Evolutionary conservation across 1,140 invertebrate genomes (phyloP).

Genomic region (Drosophila teissieri): DNA sequence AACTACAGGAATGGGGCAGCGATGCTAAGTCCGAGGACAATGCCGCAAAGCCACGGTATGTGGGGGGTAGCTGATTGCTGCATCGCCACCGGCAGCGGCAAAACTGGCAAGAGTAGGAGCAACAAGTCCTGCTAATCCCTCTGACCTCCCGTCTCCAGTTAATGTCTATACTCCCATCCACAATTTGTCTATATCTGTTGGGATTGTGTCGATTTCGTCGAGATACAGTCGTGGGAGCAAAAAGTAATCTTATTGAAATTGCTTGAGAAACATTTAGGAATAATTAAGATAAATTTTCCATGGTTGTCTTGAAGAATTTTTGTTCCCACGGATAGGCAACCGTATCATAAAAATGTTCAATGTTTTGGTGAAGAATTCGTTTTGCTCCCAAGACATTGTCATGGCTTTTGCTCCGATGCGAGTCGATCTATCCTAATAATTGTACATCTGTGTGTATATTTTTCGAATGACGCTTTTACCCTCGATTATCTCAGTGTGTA

Average conservation of each 20-base stretch:
- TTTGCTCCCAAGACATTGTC: not conserved
- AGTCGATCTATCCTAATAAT: slow-evolving; percentile 24
- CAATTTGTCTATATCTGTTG: slow-evolving; percentile 43
- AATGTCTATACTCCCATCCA: slow-evolving; percentile 17
- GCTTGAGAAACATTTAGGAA: not conserved
- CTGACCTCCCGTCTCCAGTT: not conserved
- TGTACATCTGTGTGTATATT: slow-evolving; percentile 73
- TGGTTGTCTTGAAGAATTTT: too few relatives aligned
- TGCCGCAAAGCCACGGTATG: slow-evolving; percentile 53
- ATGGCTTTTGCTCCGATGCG: slow-evolving; percentile 10
- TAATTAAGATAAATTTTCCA: not conserved
- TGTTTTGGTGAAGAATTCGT: not conserved
- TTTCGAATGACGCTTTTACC: slow-evolving; percentile 72
- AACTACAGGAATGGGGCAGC: slow-evolving; percentile 86
- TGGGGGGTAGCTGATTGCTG: slow-evolving; percentile 74
- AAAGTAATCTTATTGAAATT: not conserved
- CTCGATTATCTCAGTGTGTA: slow-evolving; percentile 67
- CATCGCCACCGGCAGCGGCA: slow-evolving; percentile 59
- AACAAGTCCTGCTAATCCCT: not conserved
- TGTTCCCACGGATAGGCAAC: not conserved
- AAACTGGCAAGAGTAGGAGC: slow-evolving; percentile 20
- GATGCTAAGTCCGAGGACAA: slow-evolving; percentile 55
- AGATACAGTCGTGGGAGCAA: slow-evolving; percentile 3
- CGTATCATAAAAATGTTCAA: not conserved
- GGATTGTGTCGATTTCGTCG: slow-evolving; percentile 6